phyloP scores from a whole-genome alignment of 2,113 vertebrate genomes.

The Semnopithecus entellus region DNA sequence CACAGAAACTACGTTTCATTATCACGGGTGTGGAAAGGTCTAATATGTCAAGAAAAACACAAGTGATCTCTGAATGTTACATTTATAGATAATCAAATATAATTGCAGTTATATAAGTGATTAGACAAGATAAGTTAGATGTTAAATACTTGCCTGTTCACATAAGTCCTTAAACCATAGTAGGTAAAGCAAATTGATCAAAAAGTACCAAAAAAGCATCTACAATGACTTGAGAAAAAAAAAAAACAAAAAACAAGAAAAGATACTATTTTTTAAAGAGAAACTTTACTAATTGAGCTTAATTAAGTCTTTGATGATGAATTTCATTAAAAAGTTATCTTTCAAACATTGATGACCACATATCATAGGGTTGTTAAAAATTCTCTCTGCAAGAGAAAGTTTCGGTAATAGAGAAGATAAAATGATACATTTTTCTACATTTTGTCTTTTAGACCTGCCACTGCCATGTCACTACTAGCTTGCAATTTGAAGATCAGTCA shows the following conservation, averaged over 20 bases:
- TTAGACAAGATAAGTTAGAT: neutral
- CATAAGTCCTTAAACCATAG: neutral
- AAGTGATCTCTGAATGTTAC: neutral
- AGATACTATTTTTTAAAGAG: neutral
- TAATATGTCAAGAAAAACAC: neutral
- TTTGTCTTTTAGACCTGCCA: neutral
- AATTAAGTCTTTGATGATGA: neutral
- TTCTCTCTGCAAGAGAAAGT: neutral
- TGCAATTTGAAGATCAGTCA: neutral
- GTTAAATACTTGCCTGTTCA: neutral
- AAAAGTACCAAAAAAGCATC: neutral
- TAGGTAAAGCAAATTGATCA: neutral
- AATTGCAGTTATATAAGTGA: neutral
- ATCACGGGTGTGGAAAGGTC: neutral
- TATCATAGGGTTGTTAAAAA: neutral
- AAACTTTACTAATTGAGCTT: neutral
- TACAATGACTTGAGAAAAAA: neutral
- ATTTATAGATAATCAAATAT: neutral
- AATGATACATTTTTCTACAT: neutral
- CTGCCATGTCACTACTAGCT: neutral
- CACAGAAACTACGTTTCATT: neutral
- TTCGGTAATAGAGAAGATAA: neutral
- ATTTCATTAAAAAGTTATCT: neutral
- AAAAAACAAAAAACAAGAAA: neutral
- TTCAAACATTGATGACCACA: neutral